These are phyloP conservation scores for Periplaneta americana DNA, from an alignment of 1,140 invertebrate species.

Conservation along the genomic window DNA sequence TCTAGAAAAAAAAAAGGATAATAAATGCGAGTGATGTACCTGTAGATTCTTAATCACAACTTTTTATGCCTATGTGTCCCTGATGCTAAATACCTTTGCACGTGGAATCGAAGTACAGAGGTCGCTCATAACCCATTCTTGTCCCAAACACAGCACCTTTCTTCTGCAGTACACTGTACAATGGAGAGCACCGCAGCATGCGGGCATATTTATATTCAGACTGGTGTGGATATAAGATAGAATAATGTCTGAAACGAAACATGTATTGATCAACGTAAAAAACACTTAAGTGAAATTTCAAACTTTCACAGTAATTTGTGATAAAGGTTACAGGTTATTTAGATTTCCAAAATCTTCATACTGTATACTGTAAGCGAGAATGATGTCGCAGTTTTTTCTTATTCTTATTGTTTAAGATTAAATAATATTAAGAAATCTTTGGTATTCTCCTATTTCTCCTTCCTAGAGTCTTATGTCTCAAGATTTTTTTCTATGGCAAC, in stretches of 20 bases:
- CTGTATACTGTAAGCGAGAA: too few species aligned
- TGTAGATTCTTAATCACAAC: not conserved
- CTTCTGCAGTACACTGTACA: conserved; percentile 69
- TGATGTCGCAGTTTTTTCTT: too few species aligned
- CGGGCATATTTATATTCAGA: conserved; percentile 60
- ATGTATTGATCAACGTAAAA: too few species aligned
- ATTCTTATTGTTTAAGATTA: too few species aligned
- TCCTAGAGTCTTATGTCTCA: too few species aligned
- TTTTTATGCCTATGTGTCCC: not conserved
- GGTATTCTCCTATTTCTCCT: too few species aligned
- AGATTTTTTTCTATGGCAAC: too few species aligned
- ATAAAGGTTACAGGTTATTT: too few species aligned
- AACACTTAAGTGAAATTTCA: too few species aligned
- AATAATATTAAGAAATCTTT: too few species aligned
- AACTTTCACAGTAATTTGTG: too few species aligned
- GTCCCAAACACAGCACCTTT: conserved; percentile 75
- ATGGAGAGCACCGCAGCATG: conserved; percentile 68
- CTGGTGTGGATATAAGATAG: conserved; percentile 59
- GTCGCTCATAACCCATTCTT: conserved; percentile 81
- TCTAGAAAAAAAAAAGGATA: conserved; percentile 28
- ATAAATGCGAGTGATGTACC: not conserved
- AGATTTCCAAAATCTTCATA: too few species aligned
- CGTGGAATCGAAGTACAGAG: conserved; percentile 53
- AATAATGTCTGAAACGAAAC: conserved; percentile 42
- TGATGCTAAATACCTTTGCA: conserved; percentile 37